Evolutionary conservation across 2,888 invertebrate species (phyloP), one percentile per base, ranked within the genome.

Genomic region (Oscheius sp.): DNA sequence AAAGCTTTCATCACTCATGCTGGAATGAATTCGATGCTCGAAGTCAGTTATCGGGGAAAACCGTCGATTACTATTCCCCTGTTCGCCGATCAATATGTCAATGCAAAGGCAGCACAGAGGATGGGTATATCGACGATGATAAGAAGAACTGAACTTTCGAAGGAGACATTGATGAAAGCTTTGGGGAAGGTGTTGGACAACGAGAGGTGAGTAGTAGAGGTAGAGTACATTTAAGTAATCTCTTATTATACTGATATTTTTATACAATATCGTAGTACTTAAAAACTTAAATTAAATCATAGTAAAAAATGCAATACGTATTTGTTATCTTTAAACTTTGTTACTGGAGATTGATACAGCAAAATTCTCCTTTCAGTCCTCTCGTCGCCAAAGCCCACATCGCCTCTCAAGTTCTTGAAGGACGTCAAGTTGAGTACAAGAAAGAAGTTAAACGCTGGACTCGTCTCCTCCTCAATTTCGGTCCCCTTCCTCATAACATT

Each of bases 21-120:
- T n/a, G 65, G 65, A 20, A 65, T 65, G 65, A 65, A 65, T 38
- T 65, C 65, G 3, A 38, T 65, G 30, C n/a, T 56, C 20, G 65
- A 65, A 38, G 51, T 32, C 20, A 14, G n/a, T 5, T 56, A 22
- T 26, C n/a, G 54, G 8, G 65, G 65, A 38, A 65, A 51, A 24
- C 65, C 65, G 8, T 51, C 41, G 38, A 65, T 65, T 17, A 54
- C 65, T 20, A 33, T 54, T 22, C 65, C 65, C 14, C 28, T 65
- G 8, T 65, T 65, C 32, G 65, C 54, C 5, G 65, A 65, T 36
- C 65, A 65, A 28, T 32, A 28, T 26, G 51, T 38, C 36, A 65
- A 65, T 32, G 44, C 65, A n/a, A 54, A 26, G 38, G 38, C 30
- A 26, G 65, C 54, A 17, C 51, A 36, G 0, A 32, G 36, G 22